Percentiles rank a stretch among this genome's conserved stretches.
phyloP scores from a whole-genome alignment of 2,888 invertebrate genomes.

The Habrosyne pyritoides region DNA sequence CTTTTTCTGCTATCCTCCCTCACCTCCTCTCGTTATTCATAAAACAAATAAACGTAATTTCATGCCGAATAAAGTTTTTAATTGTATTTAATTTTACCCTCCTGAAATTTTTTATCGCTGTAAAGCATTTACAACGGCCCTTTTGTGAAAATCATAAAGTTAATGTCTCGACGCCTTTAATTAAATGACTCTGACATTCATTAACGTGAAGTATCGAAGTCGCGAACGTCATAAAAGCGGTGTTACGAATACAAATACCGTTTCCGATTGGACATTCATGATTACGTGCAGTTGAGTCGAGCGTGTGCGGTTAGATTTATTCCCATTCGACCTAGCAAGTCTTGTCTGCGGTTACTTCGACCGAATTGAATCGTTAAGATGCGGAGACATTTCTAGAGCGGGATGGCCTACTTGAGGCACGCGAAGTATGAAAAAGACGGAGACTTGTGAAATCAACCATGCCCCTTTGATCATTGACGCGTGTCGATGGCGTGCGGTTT shows the following conservation, averaged over 20 bases:
- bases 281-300: constrained; percentile 36
- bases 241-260: constrained; percentile 26
- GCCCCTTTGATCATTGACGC: constrained; percentile 52
- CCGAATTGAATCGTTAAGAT: constrained; percentile 59
- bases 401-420: constrained; percentile 33
- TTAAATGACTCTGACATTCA: constrained; percentile 39
- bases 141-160: constrained; percentile 31
- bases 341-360: constrained; percentile 50
- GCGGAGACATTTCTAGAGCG: constrained; percentile 39
- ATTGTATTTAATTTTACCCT: constrained; percentile 16
- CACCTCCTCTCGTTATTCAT: background rate
- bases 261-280: constrained; percentile 36
- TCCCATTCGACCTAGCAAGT: constrained; percentile 39
- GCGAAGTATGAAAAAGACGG: constrained; percentile 33
- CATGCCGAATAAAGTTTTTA: background rate
- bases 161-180: constrained; percentile 39
- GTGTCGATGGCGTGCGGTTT: constrained; percentile 43
- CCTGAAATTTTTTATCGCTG: constrained; percentile 35
- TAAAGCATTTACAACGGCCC: constrained; percentile 25
- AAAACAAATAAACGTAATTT: background rate
- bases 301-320: constrained; percentile 47
- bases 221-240: constrained; percentile 35
- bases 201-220: constrained; percentile 38
- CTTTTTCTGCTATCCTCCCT: background rate
- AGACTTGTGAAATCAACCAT: constrained; percentile 23